Percentiles rank a stretch among this genome's conserved stretches.
Conservation (phyloP, 1,140 invertebrate species). For the Acromyrmex echinatior region DNA sequence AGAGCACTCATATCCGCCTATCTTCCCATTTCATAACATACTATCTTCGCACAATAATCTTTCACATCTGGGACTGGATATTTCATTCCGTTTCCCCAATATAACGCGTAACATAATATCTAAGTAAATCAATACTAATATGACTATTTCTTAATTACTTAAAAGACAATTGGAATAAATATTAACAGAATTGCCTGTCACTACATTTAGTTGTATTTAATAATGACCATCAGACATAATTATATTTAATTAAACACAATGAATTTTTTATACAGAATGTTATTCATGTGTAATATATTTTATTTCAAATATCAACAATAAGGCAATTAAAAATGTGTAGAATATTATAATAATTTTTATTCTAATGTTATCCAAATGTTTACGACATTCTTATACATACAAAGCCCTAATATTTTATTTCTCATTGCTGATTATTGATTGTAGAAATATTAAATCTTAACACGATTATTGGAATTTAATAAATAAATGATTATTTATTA, state of each 20-base stretch:
- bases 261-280: not conserved
- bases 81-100: constrained; percentile 38
- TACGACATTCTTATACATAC: too few species aligned
- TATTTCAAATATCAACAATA: not conserved
- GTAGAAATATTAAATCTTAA: not conserved
- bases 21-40: constrained; percentile 70
- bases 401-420: not conserved
- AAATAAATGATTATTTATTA: constrained; percentile 24
- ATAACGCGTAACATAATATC: constrained; percentile 34
- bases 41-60: constrained; percentile 61
- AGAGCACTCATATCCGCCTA: constrained; percentile 67
- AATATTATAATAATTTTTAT: not conserved
- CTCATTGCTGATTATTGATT: not conserved
- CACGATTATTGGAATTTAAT: not conserved
- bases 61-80: constrained; percentile 23
- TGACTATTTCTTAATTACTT: constrained; percentile 7
- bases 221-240: not conserved
- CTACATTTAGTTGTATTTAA: not conserved
- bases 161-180: not conserved
- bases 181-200: not conserved
- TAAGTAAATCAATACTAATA: constrained; percentile 27
- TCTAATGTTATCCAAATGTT: not conserved
- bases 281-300: not conserved
- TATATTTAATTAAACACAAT: not conserved
- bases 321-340: not conserved